Percentiles rank a stretch among this genome's conserved stretches.
Conservation (phyloP, 2,888 invertebrate genomes). For the Oscheius myriophilus region DNA sequence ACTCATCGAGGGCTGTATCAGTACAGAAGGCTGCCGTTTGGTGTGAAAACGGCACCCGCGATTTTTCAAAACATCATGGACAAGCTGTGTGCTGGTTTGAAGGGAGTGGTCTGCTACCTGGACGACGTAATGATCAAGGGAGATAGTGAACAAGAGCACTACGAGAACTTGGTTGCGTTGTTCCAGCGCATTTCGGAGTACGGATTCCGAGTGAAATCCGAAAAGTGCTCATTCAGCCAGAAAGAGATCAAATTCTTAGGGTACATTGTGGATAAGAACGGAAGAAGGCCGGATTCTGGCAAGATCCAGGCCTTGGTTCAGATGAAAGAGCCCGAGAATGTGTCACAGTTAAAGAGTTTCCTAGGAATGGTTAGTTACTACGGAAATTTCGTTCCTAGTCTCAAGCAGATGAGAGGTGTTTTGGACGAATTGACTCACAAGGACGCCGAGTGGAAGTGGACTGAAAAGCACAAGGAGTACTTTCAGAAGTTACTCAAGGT, state of each 20-base stretch:
- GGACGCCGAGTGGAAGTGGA: too few species aligned
- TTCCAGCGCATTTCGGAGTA: too few species aligned
- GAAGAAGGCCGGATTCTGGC: constrained; percentile 28
- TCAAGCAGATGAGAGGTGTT: too few species aligned
- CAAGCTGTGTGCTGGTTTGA: constrained; percentile 37
- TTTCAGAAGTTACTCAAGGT: too few species aligned
- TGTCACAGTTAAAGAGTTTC: constrained; percentile 33
- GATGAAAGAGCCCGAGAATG: too few species aligned
- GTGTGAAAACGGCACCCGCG: constrained; percentile 48
- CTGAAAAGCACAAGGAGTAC: too few species aligned
- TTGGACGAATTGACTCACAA: too few species aligned
- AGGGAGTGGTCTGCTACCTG: constrained; percentile 31
- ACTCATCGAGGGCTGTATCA: constrained; percentile 51
- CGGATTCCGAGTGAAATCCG: not conserved
- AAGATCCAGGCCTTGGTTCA: constrained; percentile 38
- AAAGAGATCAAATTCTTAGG: constrained; percentile 31
- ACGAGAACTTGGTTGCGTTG: constrained; percentile 24
- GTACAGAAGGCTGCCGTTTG: constrained; percentile 54
- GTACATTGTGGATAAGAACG: constrained; percentile 27
- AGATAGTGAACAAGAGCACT: constrained; percentile 25
- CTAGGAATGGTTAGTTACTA: constrained; percentile 40
- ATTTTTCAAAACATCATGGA: constrained; percentile 56
- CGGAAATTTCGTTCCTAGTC: constrained; percentile 30
- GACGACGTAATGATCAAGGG: constrained; percentile 44
- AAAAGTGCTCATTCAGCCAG: constrained; percentile 19